Base-by-base conservation (phyloP, 2,113 vertebrate species). In the Bubo scandiacus region DNA sequence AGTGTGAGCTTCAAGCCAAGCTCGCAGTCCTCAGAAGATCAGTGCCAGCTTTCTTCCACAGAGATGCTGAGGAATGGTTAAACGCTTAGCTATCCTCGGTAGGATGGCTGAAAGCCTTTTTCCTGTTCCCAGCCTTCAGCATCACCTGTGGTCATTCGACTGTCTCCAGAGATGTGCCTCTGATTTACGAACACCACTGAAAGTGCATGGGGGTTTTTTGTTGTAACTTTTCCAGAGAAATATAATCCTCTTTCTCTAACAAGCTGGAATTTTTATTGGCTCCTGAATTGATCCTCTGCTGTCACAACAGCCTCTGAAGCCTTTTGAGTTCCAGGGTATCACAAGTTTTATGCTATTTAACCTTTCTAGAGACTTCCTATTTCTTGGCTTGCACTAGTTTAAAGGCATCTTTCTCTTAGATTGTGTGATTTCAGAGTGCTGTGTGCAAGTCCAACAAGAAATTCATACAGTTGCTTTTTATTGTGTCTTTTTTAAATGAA, bases 151-250 rank as follows among this genome's bases (percentile, higher is more conserved):
- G 32, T 29, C 2, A 0, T 38, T 66, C 45, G n/a, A 6, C 45
- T 26, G 2, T 30, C 45, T 86, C 80, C n/a, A 17, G 42, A 54
- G 45, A 11, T 16, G 29, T 57, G 47, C 40, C 32, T 45, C 78
- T 43, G 30, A 72, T 21, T 52, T 63, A 43, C 34, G 75, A 29
- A 42, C 43, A 38, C 3, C 1, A 2, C 34, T 49, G 58, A n/a
- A 61, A 80, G 34, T 2, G 1, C 6, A 4, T 22, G 30, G 22
- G 8, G 1, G 0, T 19, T 9, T 14, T 42, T 38, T 75, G 18
- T 84, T 58, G 23, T 55, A 30, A 27, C 23, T 61, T 73, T 77
- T 54, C 36, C 5, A 2, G 30, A 83, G 71, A 36, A 54, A 40
- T 32, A 59, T 15, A 29, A 11, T 72, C 19, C 11, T 66, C 57